These are phyloP conservation scores for Falco biarmicus DNA, from an alignment of 2,797 vertebrate genomes.

Conservation along the genomic window DNA sequence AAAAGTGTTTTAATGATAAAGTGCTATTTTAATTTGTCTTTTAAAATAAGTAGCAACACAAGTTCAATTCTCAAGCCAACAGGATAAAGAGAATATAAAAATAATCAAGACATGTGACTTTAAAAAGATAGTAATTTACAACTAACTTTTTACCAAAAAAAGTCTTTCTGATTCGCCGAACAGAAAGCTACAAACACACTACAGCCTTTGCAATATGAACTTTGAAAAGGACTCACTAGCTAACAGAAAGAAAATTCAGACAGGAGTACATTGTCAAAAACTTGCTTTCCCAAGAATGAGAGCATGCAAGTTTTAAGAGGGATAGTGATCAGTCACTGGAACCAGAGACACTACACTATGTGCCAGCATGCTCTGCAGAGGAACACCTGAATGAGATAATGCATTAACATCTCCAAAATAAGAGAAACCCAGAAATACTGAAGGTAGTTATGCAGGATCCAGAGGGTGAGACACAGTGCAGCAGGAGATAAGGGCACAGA, in stretches of 20 bases:
- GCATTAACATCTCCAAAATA: not conserved
- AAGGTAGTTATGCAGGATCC: no score
- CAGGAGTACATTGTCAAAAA: not conserved
- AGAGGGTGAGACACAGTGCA: fast-evolving
- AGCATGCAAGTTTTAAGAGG: not conserved
- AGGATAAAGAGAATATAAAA: fast-evolving
- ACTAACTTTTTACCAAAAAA: not conserved
- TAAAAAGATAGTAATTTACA: not conserved
- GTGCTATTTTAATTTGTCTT: not conserved
- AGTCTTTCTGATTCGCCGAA: not conserved
- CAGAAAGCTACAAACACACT: not conserved
- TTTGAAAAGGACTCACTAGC: not conserved
- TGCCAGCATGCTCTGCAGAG: not conserved
- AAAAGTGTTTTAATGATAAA: fast-evolving
- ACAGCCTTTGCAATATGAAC: fast-evolving
- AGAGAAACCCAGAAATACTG: fast-evolving
- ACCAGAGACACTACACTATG: not conserved
- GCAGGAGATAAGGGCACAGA: fast-evolving
- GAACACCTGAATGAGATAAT: fast-evolving
- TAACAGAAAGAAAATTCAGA: not conserved
- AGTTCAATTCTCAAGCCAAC: not conserved
- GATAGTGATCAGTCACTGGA: not conserved
- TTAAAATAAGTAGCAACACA: not conserved
- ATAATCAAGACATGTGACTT: not conserved
- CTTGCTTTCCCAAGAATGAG: not conserved